Percentiles rank a stretch among this genome's conserved stretches.
These are phyloP conservation scores for Theonella swinhoei DNA, from an alignment of 37 sponge, comb jelly and placozoan species.

Conservation along the genomic window DNA sequence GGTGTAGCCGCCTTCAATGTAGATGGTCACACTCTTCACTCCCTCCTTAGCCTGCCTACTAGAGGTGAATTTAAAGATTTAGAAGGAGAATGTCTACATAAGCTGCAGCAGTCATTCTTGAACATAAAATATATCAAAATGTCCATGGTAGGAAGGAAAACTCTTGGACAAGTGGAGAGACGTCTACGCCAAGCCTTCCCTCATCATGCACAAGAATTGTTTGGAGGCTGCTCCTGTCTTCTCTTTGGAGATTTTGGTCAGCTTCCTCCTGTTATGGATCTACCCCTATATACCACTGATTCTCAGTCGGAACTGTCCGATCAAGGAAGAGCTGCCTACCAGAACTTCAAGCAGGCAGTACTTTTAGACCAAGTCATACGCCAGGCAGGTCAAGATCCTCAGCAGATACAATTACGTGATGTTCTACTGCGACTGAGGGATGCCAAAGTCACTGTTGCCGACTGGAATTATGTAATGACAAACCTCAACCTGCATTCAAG, in stretches of 20 bases:
- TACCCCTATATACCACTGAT: too few relatives aligned
- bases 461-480: slow-evolving; percentile 42
- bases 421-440: slow-evolving; percentile 41
- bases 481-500: not conserved
- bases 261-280: too few relatives aligned
- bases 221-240: slow-evolving; percentile 60
- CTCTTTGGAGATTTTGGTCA: slow-evolving; percentile 66
- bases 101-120: slow-evolving; percentile 33
- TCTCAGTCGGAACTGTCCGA: too few relatives aligned
- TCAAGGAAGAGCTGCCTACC: too few relatives aligned
- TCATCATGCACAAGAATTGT: slow-evolving; percentile 11
- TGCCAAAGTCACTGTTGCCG: slow-evolving; percentile 33
- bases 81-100: slow-evolving; percentile 27
- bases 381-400: slow-evolving; percentile 19
- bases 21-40: slow-evolving; percentile 54
- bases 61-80: too few relatives aligned
- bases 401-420: slow-evolving; percentile 32
- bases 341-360: too few relatives aligned
- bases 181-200: slow-evolving; percentile 54
- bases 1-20: slow-evolving; percentile 60
- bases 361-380: slow-evolving; percentile 53
- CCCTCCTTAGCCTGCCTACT: too few relatives aligned
- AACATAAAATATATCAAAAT: slow-evolving; percentile 55
- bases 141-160: slow-evolving; percentile 56
- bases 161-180: slow-evolving; percentile 53